Evolutionary conservation across 2,797 vertebrate genomes (phyloP), one percentile per base, ranked within the genome.

Genomic region (Neosilurus hyrtlii): DNA sequence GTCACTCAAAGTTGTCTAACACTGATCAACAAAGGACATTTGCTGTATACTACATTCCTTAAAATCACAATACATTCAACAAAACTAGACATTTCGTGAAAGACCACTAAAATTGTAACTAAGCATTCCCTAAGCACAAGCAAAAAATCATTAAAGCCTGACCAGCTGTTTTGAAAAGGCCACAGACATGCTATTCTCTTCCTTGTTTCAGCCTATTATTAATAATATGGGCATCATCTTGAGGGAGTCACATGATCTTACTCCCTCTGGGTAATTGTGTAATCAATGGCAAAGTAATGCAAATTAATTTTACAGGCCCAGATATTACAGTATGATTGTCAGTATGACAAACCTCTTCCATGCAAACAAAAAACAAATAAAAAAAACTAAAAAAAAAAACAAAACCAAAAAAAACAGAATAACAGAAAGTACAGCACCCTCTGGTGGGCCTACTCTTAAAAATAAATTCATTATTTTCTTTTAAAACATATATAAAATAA

Each of bases 171-270:
- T 57, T 59, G 54, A 75, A 57, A 59, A 57, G 22, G 3, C 35
- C 35, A 43, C 35, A 61, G 20, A 76, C 2, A 0, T 62, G 57
- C 74, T 1, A 61, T 61, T 76, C 57, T 43, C 8, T 62, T 35
- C 8, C 61, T 35, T 62, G 57, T 75, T 75, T 75, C 18, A 57
- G 72, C 54, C 72, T 75, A 0, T 0, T 35, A 0, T 0, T 35
- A 57, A 75, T 30, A 75, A 22, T 59, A 59, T 62, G 35, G 22
- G 57, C 8, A 3, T 24, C 11, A 61, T 76, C 30, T 56, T 61
- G 56, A 37, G 73, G 73, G 56, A 76, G 61, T 76, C 20, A 56
- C 24, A 80, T 80, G n/a, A 79, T 65, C 66, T 1, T 79, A 67
- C 18, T 79, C 35, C 26, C 65, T 30, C 22, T 54, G 62, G 30